phyloP scores from a whole-genome alignment of 2,888 invertebrate species.

The Xylophagus ater region DNA sequence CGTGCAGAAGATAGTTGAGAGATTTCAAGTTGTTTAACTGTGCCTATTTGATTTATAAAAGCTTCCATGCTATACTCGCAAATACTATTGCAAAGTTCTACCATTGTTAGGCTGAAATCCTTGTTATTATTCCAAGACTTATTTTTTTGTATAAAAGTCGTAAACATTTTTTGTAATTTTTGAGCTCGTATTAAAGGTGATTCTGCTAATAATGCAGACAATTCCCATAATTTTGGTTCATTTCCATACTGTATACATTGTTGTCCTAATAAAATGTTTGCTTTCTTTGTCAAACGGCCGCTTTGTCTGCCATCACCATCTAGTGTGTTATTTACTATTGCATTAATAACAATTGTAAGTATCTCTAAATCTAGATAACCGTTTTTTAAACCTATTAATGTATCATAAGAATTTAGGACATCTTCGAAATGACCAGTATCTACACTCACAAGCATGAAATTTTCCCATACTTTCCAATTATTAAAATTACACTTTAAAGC shows the following conservation, averaged over 20 bases:
- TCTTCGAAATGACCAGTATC: conserved; percentile 80
- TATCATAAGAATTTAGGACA: conserved; percentile 72
- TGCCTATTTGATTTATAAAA: conserved; percentile 38
- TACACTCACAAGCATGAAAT: conserved; percentile 75
- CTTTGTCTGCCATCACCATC: conserved; percentile 51
- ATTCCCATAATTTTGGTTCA: conserved; percentile 66
- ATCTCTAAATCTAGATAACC: conserved; percentile 70
- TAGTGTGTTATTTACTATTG: conserved; percentile 50
- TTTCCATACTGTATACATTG: conserved; percentile 44
- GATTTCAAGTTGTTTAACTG: conserved; percentile 43
- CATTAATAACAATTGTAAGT: conserved; percentile 57
- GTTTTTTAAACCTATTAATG: conserved; percentile 66
- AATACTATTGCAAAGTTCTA: conserved; percentile 48
- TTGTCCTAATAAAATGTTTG: conserved; percentile 30
- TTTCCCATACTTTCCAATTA: conserved; percentile 92
- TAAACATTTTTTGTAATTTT: conserved; percentile 65
- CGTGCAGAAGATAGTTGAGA: conserved; percentile 49
- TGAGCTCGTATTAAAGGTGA: conserved; percentile 49
- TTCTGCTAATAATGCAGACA: conserved; percentile 63
- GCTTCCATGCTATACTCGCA: conserved; percentile 48
- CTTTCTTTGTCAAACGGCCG: conserved; percentile 31
- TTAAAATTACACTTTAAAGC: conserved; percentile 86
- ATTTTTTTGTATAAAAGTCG: conserved; percentile 55
- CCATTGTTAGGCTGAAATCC: conserved; percentile 48
- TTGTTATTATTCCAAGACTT: conserved; percentile 46